phyloP scores from a whole-genome alignment of 2,888 invertebrate genomes.

The Scaptomyza cyrtandrae region DNA sequence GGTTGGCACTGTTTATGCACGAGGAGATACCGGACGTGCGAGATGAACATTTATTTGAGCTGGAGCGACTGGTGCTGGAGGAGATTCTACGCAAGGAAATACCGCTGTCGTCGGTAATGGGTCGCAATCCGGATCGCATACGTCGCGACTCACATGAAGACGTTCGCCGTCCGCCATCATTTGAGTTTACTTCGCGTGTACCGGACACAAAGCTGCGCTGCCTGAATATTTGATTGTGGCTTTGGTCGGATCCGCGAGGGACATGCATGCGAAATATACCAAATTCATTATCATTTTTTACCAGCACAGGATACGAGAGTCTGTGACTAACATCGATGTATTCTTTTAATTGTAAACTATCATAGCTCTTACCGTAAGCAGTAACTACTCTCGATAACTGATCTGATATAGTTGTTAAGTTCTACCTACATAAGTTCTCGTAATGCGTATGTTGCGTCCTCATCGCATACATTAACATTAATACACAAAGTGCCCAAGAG shows the following conservation, averaged over 20 bases:
- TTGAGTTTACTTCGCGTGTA: slow-evolving; percentile 89
- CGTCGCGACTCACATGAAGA: slow-evolving; percentile 85
- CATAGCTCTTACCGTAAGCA: slow-evolving; percentile 40
- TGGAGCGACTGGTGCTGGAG: slow-evolving; percentile 87
- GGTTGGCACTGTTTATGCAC: slow-evolving; percentile 92
- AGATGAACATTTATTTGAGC: slow-evolving; percentile 91
- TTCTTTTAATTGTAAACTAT: slow-evolving; percentile 62
- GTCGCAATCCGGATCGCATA: slow-evolving; percentile 83
- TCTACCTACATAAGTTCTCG: slow-evolving; percentile 42
- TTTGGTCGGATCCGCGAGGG: slow-evolving; percentile 14
- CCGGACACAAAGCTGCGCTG: slow-evolving; percentile 91
- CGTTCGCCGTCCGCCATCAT: slow-evolving; percentile 85
- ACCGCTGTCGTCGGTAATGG: slow-evolving; percentile 85
- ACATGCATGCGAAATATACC: slow-evolving; percentile 23
- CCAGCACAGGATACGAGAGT: slow-evolving; percentile 42
- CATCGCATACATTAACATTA: slow-evolving; percentile 29
- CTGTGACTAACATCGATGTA: slow-evolving; percentile 58
- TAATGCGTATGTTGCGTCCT: slow-evolving; percentile 43
- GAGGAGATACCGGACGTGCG: slow-evolving; percentile 90
- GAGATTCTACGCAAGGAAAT: slow-evolving; percentile 77
- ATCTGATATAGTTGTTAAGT: slow-evolving; percentile 54
- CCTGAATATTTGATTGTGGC: slow-evolving; percentile 88
- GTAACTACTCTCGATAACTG: slow-evolving; percentile 57
- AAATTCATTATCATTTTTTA: slow-evolving; percentile 26
- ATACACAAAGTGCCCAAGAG: slow-evolving; percentile 49